phyloP scores from a whole-genome alignment of 2,888 invertebrate genomes.

The Epinotia brunnichana region DNA sequence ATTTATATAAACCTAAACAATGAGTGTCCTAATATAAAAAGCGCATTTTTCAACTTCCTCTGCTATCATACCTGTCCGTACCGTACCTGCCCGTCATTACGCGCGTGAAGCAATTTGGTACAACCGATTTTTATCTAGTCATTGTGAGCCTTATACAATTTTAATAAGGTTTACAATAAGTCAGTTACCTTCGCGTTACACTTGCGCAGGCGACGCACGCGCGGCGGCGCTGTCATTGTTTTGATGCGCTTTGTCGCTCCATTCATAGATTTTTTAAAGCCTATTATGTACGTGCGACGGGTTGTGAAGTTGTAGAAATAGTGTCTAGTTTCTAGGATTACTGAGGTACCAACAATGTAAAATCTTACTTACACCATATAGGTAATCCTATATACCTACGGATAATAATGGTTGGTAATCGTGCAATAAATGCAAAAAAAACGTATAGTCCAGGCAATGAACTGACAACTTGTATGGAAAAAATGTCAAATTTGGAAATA shows the following conservation, averaged over 20 bases:
- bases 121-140: background rate
- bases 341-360: background rate
- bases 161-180: background rate
- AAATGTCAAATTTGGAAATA: too few relatives aligned
- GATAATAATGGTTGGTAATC: too few relatives aligned
- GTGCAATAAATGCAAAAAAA: too few relatives aligned
- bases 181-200: constrained; percentile 48
- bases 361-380: background rate
- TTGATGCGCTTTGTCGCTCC: constrained; percentile 69
- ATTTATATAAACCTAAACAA: background rate
- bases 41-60: constrained; percentile 28
- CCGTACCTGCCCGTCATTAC: constrained; percentile 40
- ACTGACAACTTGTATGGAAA: too few relatives aligned
- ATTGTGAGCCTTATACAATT: background rate
- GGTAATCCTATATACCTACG: background rate
- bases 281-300: constrained; percentile 33
- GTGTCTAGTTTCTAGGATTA: constrained; percentile 25
- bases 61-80: constrained; percentile 20
- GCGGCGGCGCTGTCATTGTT: constrained; percentile 71
- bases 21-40: background rate
- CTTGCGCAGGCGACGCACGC: constrained; percentile 74
- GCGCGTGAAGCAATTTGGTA: constrained; percentile 59
- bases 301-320: constrained; percentile 19
- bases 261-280: constrained; percentile 48
- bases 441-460: too few relatives aligned